Conservation (phyloP, 1,140 invertebrate genomes). For the Drosophila melanogaster region Release_6_plus_ISO1_MT NT_037436.4:26673001-26673500, state of each 20-base stretch:
- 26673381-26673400: no score
- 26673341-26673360: no score
- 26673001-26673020: not conserved
- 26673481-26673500: no score
- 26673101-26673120: not conserved
- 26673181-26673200: not conserved
- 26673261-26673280: no score
- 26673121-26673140: not conserved
- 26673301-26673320: no score
- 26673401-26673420: no score
- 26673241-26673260: not conserved
- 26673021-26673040: not conserved
- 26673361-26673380: no score
- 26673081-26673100: not conserved
- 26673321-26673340: no score
- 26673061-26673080: not conserved
- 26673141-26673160: not conserved
- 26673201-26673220: conserved; percentile 2
- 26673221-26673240: conserved; percentile 4
- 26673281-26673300: no score
- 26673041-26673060: not conserved
- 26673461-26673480: no score
- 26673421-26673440: no score
- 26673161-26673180: not conserved
- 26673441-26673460: no score